Base-by-base conservation (phyloP, 2,888 invertebrate species). In the Chorisops tibialis region DNA sequence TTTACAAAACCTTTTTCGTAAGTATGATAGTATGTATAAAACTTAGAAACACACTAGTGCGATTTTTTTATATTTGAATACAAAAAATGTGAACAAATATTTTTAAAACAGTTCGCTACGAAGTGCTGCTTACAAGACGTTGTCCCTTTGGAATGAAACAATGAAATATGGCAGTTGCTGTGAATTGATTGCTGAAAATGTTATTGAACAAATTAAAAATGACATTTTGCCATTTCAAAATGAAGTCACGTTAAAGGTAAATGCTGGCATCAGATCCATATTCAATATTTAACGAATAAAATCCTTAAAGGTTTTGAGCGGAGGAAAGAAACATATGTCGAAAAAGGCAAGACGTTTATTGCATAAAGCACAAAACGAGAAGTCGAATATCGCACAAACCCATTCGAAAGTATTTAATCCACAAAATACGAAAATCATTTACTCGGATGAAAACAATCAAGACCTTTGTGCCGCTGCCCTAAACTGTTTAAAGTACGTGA, bases 311-410 rank as follows among this genome's bases (percentile, higher is more conserved):
- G 72, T 73, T 49, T 64, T 71, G 9, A 68, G 68, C 16, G 74
- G 73, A 11, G 66, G 70, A 3, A 69, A 69, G 16, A 74, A 73
- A 47, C 69, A 73, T 58, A 70, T 74, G 69, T 72, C 74, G 0
- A 74, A 75, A 60, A 75, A 73, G 63, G 72, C 73, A 4, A 68
- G 72, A n/a, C 69, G 71, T 11, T 70, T 71, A 58, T 59, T 74
- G 12, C 70, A 73, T n/a, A 73, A 71, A 59, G 68, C 71, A 0
- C 72, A 74, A 67, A 71, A 74, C 64, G 72, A 73, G 12, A 67
- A 70, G 52, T 69, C 72, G 2, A 69, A 72, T 49, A 66, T 73
- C 14, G 63, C 67, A 4, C 70, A 73, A 66, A 64, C 63, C 0
- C 68, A 70, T 63, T 68, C 71, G 1, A 69, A 68, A 54, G 41